These are phyloP conservation scores for Gastrophysa polygoni DNA, from an alignment of 2,888 invertebrate genomes.

Conservation along the genomic window DNA sequence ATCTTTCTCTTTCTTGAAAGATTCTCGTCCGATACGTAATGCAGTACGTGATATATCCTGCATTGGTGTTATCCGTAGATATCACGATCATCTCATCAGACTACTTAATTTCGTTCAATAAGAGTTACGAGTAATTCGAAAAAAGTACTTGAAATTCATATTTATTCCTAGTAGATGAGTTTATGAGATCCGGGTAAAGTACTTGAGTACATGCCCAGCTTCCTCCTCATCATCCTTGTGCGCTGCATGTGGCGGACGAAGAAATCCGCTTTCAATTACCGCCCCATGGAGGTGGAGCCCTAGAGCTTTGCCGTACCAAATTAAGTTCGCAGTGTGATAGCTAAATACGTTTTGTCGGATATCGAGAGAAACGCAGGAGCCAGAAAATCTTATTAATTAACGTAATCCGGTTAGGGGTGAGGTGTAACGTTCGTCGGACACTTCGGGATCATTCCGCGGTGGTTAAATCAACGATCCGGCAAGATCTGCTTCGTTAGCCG, in stretches of 20 bases:
- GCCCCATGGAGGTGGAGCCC: not conserved
- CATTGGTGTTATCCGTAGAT: no score
- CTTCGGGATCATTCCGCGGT: not conserved
- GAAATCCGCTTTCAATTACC: not conserved
- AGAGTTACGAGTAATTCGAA: no score
- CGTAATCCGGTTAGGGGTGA: not conserved
- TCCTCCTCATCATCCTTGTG: not conserved
- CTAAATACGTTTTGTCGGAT: not conserved
- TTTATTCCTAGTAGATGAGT: no score
- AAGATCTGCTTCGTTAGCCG: no score
- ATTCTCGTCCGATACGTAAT: no score
- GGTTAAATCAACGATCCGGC: not conserved
- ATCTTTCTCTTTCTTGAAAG: no score
- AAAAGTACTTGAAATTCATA: no score
- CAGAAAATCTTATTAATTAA: not conserved
- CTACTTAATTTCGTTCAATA: no score
- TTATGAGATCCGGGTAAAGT: no score
- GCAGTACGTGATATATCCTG: no score
- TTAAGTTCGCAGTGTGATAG: constrained; percentile 1
- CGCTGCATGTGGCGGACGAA: not conserved
- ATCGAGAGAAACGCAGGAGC: not conserved
- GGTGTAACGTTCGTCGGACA: not conserved
- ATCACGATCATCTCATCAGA: no score
- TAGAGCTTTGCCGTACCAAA: not conserved
- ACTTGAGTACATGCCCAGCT: no score